phyloP scores from a whole-genome alignment of 2,888 invertebrate genomes.

The Drosophila dives region DNA sequence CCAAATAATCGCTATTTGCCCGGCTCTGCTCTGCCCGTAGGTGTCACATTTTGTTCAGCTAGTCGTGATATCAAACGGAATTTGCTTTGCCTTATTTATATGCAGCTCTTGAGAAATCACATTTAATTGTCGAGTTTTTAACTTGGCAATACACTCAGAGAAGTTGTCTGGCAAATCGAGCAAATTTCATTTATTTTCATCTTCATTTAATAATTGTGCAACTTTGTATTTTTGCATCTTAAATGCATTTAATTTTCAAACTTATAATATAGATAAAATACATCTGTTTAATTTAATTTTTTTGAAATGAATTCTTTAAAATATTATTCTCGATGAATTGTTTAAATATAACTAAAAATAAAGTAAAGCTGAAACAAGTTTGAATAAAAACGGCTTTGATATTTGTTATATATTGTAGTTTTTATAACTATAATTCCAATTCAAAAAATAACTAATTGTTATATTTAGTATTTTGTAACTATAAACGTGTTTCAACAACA shows the following conservation, averaged over 20 bases:
- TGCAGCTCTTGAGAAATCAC: slow-evolving; percentile 19
- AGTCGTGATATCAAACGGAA: slow-evolving; percentile 59
- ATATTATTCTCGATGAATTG: neutral
- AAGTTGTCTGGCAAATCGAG: slow-evolving; percentile 2
- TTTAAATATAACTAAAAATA: too few relatives aligned
- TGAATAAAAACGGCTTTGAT: neutral
- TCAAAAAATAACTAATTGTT: neutral
- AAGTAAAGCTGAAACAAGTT: neutral
- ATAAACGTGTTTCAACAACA: neutral
- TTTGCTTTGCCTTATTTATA: slow-evolving; percentile 16
- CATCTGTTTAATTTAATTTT: neutral
- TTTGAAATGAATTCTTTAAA: neutral
- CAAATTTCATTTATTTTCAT: neutral
- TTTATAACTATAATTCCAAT: neutral
- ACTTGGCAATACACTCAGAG: slow-evolving; percentile 12
- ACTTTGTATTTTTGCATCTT: neutral
- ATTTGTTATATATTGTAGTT: neutral
- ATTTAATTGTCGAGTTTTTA: slow-evolving; percentile 7
- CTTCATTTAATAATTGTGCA: neutral
- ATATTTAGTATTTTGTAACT: too few relatives aligned
- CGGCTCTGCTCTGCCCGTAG: slow-evolving; percentile 29
- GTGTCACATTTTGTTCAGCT: slow-evolving; percentile 54
- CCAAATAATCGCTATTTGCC: slow-evolving; percentile 21
- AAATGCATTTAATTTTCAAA: neutral
- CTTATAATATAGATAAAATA: neutral